These are phyloP conservation scores for Hylyphantes graminicola DNA, from an alignment of 1,140 invertebrate genomes.

Conservation along the genomic window DNA sequence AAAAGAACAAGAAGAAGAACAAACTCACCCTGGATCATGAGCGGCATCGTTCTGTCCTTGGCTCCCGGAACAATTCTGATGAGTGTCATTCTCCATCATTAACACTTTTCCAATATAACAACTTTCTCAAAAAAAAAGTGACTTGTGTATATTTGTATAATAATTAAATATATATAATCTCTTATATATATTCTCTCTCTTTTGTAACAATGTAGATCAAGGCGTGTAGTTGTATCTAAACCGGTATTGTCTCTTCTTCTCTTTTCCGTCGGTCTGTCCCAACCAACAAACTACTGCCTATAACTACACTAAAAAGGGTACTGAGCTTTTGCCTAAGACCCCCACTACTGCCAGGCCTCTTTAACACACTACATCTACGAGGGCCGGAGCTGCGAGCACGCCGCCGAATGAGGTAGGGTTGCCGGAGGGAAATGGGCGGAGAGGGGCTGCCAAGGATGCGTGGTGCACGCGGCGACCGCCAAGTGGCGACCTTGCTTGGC, in stretches of 20 bases:
- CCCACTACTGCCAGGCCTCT: conserved; percentile 47
- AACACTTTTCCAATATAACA: background rate
- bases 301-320: conserved; percentile 56
- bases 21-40: conserved; percentile 54
- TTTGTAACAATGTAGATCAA: conserved; percentile 38
- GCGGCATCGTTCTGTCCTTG: conserved; percentile 57
- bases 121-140: conserved; percentile 14
- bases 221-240: conserved; percentile 7
- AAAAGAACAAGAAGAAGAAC: background rate
- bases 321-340: conserved; percentile 34
- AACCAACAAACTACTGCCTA: conserved; percentile 49
- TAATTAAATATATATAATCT: conserved; percentile 35
- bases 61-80: conserved; percentile 51
- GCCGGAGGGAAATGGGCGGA: background rate
- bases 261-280: conserved; percentile 31
- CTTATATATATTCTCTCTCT: conserved; percentile 21
- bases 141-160: conserved; percentile 37
- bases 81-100: conserved; percentile 50
- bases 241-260: conserved; percentile 10
- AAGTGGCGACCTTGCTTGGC: background rate
- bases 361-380: conserved; percentile 58
- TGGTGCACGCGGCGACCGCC: background rate
- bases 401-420: conserved; percentile 30
- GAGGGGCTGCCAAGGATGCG: conserved; percentile 4
- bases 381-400: conserved; percentile 19